phyloP scores from a whole-genome alignment of 2,888 invertebrate species.

The Leucoma salicis region DNA sequence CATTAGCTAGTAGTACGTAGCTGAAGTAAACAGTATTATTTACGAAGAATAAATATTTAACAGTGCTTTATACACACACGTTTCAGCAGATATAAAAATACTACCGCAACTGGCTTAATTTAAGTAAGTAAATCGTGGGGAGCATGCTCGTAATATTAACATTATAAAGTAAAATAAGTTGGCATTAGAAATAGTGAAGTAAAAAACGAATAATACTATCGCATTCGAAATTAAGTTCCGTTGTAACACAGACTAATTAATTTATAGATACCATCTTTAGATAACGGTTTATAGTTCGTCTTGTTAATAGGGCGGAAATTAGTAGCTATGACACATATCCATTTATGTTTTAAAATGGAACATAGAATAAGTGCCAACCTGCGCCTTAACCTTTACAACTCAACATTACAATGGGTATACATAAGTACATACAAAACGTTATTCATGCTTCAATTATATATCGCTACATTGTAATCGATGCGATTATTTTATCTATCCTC shows the following conservation, averaged over 20 bases:
- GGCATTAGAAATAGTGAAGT: not conserved
- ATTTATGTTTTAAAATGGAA: not conserved
- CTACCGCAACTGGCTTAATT: not conserved
- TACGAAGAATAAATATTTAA: too few species aligned
- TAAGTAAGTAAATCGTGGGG: not conserved
- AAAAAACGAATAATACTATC: constrained; percentile 13
- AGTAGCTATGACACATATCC: not conserved
- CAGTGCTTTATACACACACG: too few species aligned
- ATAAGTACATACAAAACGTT: too few species aligned
- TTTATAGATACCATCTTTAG: constrained; percentile 27
- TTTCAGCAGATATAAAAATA: too few species aligned
- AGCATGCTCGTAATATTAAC: not conserved
- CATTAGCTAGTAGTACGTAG: too few species aligned
- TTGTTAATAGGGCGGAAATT: constrained; percentile 12
- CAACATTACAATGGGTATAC: too few species aligned
- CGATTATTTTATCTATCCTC: too few species aligned
- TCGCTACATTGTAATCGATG: too few species aligned
- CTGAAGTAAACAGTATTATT: too few species aligned
- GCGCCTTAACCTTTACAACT: too few species aligned
- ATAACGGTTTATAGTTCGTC: constrained; percentile 16
- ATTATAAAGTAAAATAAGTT: not conserved
- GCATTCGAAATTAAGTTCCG: constrained; percentile 9
- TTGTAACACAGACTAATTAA: constrained; percentile 16
- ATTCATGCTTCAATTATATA: too few species aligned
- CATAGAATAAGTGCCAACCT: too few species aligned